Base-by-base conservation (phyloP, 2,113 vertebrate species). In the Muscicapa adusta region DNA sequence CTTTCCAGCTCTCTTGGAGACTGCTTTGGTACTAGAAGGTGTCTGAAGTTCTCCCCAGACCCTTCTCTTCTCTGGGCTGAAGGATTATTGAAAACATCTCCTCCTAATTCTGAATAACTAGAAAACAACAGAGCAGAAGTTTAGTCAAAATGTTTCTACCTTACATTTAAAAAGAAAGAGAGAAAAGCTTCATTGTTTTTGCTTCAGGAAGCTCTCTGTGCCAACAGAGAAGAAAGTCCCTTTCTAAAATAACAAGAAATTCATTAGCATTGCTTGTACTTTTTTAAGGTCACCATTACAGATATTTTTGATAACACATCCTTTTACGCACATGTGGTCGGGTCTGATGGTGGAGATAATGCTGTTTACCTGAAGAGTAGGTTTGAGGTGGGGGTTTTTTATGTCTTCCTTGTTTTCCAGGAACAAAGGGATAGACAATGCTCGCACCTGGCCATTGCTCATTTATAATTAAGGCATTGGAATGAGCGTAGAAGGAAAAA, bases 221-320 rank as follows among this genome's bases (percentile, higher is more conserved):
- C 67, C 68, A 86, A 91, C 85, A 0, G 93, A 93, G 91, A 86
- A 96, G 88, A 96, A 97, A 97, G 96, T 96, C 96, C 96, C 96
- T 96, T 97, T 97, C 93, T 95, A 88, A 92, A 97, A 97, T 96
- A 97, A 96, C 96, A 96, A 97, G 96, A 95, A 96, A 86, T 94
- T 96, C 96, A 96, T 97, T 96, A 94, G 93, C 85, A 93, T 79
- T 86, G 88, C 93, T 96, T 75, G 96, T 96, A 63, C 92, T 67
- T 91, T 95, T 96, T 97, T 96, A 97, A 97, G 95, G 95, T 96
- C 96, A 97, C 95, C 96, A 95, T 93, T 94, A 84, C 10, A 96
- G 95, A 96, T 96, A 96, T 96, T 97, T 96, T 96, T 95, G 96
- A 97, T 94, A 97, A 78, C 85, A 96, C 96, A 97, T 96, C 95